Base-by-base conservation (phyloP, 2,888 invertebrate genomes). In the Ophioninae sp. region DNA sequence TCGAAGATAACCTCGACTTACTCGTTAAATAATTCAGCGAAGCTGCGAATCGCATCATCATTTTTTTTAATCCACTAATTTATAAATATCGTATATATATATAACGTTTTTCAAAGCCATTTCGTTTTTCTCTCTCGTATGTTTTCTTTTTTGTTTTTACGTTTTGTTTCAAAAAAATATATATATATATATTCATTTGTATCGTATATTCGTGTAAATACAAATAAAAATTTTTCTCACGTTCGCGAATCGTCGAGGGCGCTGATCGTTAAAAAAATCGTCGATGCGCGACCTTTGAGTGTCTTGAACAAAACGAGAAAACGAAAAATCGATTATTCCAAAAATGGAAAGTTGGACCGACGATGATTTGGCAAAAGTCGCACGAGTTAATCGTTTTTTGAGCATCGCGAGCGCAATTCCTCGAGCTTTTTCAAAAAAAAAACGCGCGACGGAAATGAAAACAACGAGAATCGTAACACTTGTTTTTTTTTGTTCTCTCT, bases 341-440 rank as follows among this genome's bases (percentile, higher is more conserved):
- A 79, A 51, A 68, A 41, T 65, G 56, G 44, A 30, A n/a, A 84
- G 79, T 88, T 89, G 85, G 87, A 88, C 87, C 88, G 86, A 64
- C 85, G 79, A 85, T 84, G 87, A 87, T 90, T 88, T 88, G 86
- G 86, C 87, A 85, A 41, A 73, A 85, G 82, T 75, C 81, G 79
- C 78, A 22, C 79, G 78, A 77, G 72, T 77, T 71, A 77, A 59
- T 51, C 37, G n/a, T 74, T 51, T 20, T 30, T 63, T 63, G 63
- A 13, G 7, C 64, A 23, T 64, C 13, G 7, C 37, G 30, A 7
- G 39, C 41, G 17, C 41, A 23, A 41, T 73, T 30, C n/a, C 51
- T 56, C 17, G 51, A 23, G 23, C 17, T 58, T 56, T 17, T 17
- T 58, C 17, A 39, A 41, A 30, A 30, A 30, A 39, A 39, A 41